Evolutionary conservation across 2,888 invertebrate genomes (phyloP).

Genomic region (Heliconius cydno): DNA sequence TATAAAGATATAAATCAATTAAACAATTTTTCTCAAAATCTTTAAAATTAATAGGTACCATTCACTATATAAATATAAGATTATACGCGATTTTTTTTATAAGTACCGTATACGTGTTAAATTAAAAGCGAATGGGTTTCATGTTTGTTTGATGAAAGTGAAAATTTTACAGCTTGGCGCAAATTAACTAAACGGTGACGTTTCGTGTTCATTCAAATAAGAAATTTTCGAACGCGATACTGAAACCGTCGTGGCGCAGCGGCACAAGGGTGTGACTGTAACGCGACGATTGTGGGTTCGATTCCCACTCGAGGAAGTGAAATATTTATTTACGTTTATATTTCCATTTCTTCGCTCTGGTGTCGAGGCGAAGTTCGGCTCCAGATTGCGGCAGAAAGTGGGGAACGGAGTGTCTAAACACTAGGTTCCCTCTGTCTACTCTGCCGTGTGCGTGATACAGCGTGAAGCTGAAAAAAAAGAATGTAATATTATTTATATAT

Average conservation of each 20-base stretch:
- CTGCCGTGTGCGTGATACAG: too few species aligned
- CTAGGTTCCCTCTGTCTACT: too few species aligned
- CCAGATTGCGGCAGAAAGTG: too few species aligned
- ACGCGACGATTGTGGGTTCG: too few species aligned
- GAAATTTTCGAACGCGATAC: slow-evolving; percentile 52
- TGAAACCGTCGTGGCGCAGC: neutral
- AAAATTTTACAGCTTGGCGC: slow-evolving; percentile 64
- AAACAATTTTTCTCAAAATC: neutral
- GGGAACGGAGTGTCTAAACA: too few species aligned
- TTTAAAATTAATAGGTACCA: neutral
- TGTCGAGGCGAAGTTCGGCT: too few species aligned
- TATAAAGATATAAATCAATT: neutral
- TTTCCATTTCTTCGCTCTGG: too few species aligned
- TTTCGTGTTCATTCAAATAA: slow-evolving; percentile 50
- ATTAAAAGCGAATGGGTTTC: slow-evolving; percentile 39
- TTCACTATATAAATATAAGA: neutral
- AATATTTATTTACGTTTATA: too few species aligned
- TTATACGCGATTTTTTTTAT: neutral
- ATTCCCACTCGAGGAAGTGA: too few species aligned
- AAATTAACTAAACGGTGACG: slow-evolving; percentile 57
- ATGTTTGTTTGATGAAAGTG: slow-evolving; percentile 68
- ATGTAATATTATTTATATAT: slow-evolving; percentile 44
- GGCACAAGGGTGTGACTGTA: too few species aligned
- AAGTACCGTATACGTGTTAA: slow-evolving; percentile 33
- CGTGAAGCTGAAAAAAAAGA: too few species aligned